Evolutionary conservation across 1,140 invertebrate species (phyloP).

Genomic region (Galendromus occidentalis): DNA sequence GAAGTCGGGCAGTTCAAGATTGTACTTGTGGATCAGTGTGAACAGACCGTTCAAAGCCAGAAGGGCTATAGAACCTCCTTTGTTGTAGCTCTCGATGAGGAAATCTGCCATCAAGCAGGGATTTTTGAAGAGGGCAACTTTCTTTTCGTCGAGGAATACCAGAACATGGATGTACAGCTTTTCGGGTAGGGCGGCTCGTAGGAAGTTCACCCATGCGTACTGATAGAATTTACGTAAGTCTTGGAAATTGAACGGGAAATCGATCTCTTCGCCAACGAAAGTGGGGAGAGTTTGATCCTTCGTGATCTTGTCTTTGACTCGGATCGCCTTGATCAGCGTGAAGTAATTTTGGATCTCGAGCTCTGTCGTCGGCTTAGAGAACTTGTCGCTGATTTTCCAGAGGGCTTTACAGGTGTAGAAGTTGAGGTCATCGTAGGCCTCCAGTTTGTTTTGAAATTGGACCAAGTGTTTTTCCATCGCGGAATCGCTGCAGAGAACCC

Average conservation of each 20-base stretch:
- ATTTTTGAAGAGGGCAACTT: slow-evolving; percentile 55
- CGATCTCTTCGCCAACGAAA: background rate
- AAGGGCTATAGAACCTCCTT: slow-evolving; percentile 61
- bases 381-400: background rate
- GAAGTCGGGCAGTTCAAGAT: slow-evolving; percentile 69
- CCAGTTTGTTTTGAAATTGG: background rate
- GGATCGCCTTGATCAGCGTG: background rate
- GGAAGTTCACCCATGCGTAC: slow-evolving; percentile 3
- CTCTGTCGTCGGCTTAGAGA: background rate
- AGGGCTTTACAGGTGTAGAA: background rate
- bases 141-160: slow-evolving; percentile 53
- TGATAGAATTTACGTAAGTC: background rate
- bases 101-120: slow-evolving; percentile 75
- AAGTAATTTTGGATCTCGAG: background rate
- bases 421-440: background rate
- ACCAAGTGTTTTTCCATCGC: background rate
- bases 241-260: background rate
- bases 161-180: slow-evolving; percentile 53
- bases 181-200: background rate
- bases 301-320: background rate
- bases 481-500: background rate
- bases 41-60: slow-evolving; percentile 82
- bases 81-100: slow-evolving; percentile 65
- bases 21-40: slow-evolving; percentile 66
- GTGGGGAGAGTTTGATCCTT: background rate